phyloP scores from a whole-genome alignment of 2,113 vertebrate genomes.

The Heloderma charlesbogerti region DNA sequence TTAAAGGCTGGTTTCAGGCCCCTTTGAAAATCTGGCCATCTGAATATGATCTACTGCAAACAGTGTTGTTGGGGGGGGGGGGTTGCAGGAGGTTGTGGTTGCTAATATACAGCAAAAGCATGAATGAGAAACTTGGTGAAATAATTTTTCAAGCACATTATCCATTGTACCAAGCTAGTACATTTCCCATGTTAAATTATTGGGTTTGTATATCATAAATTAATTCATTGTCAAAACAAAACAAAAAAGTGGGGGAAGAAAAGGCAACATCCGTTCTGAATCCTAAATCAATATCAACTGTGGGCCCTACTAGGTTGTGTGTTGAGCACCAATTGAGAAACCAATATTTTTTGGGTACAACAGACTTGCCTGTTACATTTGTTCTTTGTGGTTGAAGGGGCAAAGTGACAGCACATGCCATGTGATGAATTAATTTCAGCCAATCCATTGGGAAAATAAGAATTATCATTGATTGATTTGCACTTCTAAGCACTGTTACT shows the following conservation, averaged over 20 bases:
- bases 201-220: background rate
- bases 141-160: background rate
- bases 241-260: background rate
- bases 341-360: background rate
- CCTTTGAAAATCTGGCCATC: conserved; percentile 36
- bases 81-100: background rate
- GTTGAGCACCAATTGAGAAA: background rate
- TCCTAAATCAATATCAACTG: background rate
- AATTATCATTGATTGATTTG: background rate
- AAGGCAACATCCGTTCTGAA: background rate
- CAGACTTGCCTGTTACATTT: background rate
- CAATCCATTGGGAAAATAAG: background rate
- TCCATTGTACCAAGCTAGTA: background rate
- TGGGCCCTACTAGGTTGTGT: background rate
- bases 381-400: background rate
- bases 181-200: background rate
- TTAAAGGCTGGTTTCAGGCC: conserved; percentile 21
- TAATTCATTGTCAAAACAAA: background rate
- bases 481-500: background rate
- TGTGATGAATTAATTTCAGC: background rate
- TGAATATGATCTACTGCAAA: conserved; percentile 25
- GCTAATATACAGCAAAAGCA: background rate
- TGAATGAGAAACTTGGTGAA: background rate
- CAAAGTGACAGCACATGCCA: background rate
- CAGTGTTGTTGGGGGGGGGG: background rate